Percentiles rank a stretch among this genome's conserved stretches.
Conservation (phyloP, 2,113 vertebrate species). For the Ciconia boyciana region DNA sequence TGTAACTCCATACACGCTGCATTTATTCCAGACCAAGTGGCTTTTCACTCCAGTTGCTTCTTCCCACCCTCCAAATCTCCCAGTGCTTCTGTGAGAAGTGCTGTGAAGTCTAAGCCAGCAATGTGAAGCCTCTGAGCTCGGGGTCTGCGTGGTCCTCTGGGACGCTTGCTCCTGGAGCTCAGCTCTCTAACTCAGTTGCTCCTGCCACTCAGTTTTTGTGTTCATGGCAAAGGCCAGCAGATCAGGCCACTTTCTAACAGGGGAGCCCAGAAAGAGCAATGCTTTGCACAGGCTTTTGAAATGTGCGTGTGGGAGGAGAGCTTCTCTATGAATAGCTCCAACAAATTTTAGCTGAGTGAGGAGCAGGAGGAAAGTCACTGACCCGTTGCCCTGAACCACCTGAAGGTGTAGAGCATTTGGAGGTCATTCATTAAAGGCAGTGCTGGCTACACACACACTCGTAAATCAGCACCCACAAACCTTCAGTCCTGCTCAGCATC, state of each 20-base stretch:
- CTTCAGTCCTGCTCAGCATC: not conserved
- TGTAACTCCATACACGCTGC: not conserved
- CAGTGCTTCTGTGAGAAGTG: not conserved
- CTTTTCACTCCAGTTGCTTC: slow-evolving; percentile 25
- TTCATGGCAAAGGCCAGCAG: not conserved
- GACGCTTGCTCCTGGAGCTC: not conserved
- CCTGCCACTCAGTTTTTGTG: not conserved
- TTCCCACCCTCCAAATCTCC: not conserved
- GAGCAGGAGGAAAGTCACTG: not conserved
- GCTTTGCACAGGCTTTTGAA: not conserved
- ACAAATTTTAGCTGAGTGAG: not conserved
- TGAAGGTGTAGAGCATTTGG: not conserved
- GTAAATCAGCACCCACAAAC: not conserved
- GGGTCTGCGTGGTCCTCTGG: not conserved
- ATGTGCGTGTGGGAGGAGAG: not conserved
- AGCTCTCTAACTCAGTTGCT: not conserved
- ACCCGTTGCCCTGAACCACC: not conserved
- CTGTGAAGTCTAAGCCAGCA: not conserved
- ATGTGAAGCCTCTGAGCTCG: rapidly evolving
- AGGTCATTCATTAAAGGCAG: not conserved
- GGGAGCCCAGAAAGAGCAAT: not conserved
- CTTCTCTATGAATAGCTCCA: not conserved
- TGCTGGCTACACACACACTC: not conserved
- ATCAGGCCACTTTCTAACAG: not conserved
- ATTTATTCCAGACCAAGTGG: not conserved